Evolutionary conservation across 1,140 invertebrate genomes (phyloP), one percentile per base, ranked within the genome.

Genomic region (Drosophila sturtevanti): DNA sequence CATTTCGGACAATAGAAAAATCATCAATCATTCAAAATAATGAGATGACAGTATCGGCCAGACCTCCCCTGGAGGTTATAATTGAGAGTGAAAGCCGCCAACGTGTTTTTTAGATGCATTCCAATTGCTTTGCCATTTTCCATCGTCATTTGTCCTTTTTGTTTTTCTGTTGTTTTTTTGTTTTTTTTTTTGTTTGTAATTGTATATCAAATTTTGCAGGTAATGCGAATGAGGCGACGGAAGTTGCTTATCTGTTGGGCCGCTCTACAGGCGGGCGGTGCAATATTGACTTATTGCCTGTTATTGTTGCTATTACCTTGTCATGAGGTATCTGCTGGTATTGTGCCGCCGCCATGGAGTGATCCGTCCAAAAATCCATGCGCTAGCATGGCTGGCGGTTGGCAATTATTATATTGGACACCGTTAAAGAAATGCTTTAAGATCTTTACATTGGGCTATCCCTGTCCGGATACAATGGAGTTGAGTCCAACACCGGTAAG

Each of bases 331-430:
- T 35, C 75, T 2, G 72, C 92, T 0, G 95, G 95, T 14, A 95
- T 97, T 58, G 93, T 96, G 69, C 95, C 96, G 21, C 96, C 96
- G 3, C 95, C 96, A 0, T 97, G 97, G 97, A 96, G 96, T 16
- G 94, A 97, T 92, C 95, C 96, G 1, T 93, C 94, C 7, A 93
- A 94, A 72, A 97, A 97, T 92, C 97, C 97, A 0, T 97, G 97
- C 71, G 96, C 96, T 4, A 92, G 93, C 0, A 94, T 95, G 91
- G 95, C 96, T 0, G 93, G 95, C 52, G 96, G 96, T 12, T 97
- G 97, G 97, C 95, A 97, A 79, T 93, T 97, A 71, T 93, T 97
- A 18, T 97, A 95, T 91, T 97, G 96, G 96, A 95, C 96, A 0
- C 92, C 93, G 0, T 95, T 97, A 82, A 95, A 95, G 68, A 95